phyloP scores from a whole-genome alignment of 2,113 vertebrate species.

The Vidua macroura region DNA sequence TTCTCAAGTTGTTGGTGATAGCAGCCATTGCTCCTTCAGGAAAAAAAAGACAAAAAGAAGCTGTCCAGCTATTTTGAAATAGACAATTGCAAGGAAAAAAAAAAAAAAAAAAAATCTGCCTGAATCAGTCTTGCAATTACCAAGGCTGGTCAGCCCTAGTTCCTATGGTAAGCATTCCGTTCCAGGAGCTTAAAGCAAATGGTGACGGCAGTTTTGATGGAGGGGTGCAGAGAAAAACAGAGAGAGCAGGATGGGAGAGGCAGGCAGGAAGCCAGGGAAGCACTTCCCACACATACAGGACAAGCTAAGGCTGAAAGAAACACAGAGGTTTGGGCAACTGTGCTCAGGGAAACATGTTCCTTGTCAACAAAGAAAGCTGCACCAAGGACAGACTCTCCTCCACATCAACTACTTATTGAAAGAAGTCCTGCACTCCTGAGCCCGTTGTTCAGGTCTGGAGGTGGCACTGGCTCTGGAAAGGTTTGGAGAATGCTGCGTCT shows the following conservation, averaged over 20 bases:
- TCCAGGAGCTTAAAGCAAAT: not conserved
- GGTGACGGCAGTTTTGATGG: not conserved
- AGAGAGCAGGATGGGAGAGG: not conserved
- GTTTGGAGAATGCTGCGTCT: not conserved
- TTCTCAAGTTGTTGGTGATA: not conserved
- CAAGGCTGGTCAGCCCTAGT: not conserved
- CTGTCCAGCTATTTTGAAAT: not conserved
- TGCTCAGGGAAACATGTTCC: not conserved
- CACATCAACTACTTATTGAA: not conserved
- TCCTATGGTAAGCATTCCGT: not conserved
- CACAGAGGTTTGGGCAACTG: not conserved
- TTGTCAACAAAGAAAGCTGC: not conserved
- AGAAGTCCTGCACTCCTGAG: not conserved
- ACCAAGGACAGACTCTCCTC: not conserved
- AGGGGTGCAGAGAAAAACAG: not conserved
- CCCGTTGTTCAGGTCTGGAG: not conserved
- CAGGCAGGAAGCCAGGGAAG: not conserved
- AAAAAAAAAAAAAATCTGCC: not conserved
- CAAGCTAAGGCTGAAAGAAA: not conserved
- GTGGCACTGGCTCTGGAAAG: not conserved
- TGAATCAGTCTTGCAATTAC: not conserved
- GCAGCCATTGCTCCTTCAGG: not conserved
- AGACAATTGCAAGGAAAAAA: not conserved
- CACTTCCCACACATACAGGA: fast-evolving
- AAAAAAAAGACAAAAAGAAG: not conserved